These are phyloP conservation scores for Pachydiplax longipennis DNA, from an alignment of 2,888 invertebrate species.

Conservation along the genomic window DNA sequence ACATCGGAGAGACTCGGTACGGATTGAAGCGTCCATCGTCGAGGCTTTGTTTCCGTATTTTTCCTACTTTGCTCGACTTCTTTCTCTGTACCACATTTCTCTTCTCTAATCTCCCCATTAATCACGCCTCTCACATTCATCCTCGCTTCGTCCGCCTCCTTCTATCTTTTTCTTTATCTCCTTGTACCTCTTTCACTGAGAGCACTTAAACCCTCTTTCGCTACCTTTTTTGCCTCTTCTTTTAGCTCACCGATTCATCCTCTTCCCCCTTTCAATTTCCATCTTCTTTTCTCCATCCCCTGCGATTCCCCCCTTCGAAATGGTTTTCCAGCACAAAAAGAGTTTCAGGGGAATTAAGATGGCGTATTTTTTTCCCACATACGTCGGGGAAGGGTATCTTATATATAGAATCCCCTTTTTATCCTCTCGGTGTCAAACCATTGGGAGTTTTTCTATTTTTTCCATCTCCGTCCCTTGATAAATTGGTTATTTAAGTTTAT, in stretches of 20 bases:
- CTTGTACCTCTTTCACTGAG: background rate
- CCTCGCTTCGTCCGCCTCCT: background rate
- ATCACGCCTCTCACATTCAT: background rate
- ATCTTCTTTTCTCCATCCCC: background rate
- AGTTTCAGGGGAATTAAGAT: background rate
- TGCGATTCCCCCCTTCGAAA: background rate
- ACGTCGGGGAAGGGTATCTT: background rate
- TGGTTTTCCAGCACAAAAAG: background rate
- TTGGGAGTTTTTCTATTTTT: background rate
- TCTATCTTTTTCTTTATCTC: background rate
- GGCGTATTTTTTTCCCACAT: background rate
- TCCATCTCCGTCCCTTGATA: background rate
- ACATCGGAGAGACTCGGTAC: no score
- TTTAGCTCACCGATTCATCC: background rate
- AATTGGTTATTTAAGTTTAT: slow-evolving; percentile 12
- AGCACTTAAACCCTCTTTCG: background rate
- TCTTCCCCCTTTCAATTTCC: background rate
- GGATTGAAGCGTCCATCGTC: no score
- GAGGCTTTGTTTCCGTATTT: background rate
- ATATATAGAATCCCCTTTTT: background rate
- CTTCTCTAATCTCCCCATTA: background rate
- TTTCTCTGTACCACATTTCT: background rate
- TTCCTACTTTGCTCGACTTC: background rate
- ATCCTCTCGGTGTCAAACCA: background rate
- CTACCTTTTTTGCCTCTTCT: background rate